These are phyloP conservation scores for Timema podura DNA, from an alignment of 2,888 invertebrate genomes.

Conservation along the genomic window DNA sequence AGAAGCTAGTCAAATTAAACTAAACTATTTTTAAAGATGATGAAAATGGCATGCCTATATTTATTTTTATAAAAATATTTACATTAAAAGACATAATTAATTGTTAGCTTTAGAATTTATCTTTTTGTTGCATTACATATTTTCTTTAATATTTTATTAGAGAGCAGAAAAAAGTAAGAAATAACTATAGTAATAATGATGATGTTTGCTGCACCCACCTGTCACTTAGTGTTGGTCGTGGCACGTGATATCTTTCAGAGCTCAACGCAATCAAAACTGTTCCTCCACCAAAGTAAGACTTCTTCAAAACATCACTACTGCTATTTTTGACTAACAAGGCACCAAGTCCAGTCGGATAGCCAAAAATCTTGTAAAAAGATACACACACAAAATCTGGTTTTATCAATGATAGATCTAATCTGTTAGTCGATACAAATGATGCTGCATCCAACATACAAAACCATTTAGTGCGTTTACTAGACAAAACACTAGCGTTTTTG, in stretches of 20 bases:
- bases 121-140: too few species aligned
- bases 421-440: slow-evolving; percentile 69
- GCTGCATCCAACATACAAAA: slow-evolving; percentile 86
- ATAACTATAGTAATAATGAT: too few species aligned
- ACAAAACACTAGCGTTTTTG: not conserved
- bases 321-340: slow-evolving; percentile 74
- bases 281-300: slow-evolving; percentile 89
- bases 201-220: slow-evolving; percentile 51
- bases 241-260: slow-evolving; percentile 64
- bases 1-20: too few species aligned
- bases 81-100: too few species aligned
- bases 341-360: slow-evolving; percentile 92
- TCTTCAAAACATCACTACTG: slow-evolving; percentile 57
- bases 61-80: too few species aligned
- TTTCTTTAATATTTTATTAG: too few species aligned
- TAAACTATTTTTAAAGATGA: too few species aligned
- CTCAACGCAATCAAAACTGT: slow-evolving; percentile 83
- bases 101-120: too few species aligned
- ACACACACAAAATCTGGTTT: slow-evolving; percentile 86
- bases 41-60: too few species aligned
- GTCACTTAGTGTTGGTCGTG: slow-evolving; percentile 63
- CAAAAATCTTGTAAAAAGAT: slow-evolving; percentile 97
- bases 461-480: slow-evolving; percentile 50
- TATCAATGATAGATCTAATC: slow-evolving; percentile 63
- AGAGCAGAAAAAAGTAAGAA: too few species aligned